Conservation (phyloP, 2,888 invertebrate species). For the Theodoxus fluviatilis region DNA sequence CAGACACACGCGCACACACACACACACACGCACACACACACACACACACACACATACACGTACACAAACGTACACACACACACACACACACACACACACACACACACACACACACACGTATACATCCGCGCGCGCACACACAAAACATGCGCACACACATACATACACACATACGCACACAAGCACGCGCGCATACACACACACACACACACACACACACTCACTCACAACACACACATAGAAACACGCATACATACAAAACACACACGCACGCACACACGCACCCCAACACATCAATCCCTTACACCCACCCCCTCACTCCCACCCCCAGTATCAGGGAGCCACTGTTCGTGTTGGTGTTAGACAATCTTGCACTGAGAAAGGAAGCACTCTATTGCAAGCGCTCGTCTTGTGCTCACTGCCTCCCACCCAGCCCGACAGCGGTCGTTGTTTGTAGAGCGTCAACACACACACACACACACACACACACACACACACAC, state of each 20-base stretch:
- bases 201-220: constrained; percentile 7
- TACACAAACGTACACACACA: neutral
- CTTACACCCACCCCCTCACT: no score
- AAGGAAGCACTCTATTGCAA: no score
- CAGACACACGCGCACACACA: neutral
- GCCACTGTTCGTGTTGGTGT: neutral
- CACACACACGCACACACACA: constrained; percentile 5
- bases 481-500: no score
- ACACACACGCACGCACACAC: constrained; percentile 18
- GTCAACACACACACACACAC: no score
- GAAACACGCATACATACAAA: neutral
- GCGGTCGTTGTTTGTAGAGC: no score
- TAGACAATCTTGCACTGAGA: neutral
- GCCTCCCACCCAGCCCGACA: no score
- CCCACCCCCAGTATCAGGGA: neutral
- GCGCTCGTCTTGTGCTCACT: no score
- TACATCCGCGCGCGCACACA: neutral
- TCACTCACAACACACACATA: neutral
- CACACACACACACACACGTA: constrained; percentile 13
- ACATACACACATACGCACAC: constrained; percentile 7
- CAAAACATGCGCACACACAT: neutral
- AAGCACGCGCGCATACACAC: neutral
- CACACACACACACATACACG: neutral
- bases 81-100: constrained; percentile 8
- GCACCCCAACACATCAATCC: constrained; percentile 23